Conservation (phyloP, 2,113 vertebrate genomes). For the Phyllostomus hastatus region DNA sequence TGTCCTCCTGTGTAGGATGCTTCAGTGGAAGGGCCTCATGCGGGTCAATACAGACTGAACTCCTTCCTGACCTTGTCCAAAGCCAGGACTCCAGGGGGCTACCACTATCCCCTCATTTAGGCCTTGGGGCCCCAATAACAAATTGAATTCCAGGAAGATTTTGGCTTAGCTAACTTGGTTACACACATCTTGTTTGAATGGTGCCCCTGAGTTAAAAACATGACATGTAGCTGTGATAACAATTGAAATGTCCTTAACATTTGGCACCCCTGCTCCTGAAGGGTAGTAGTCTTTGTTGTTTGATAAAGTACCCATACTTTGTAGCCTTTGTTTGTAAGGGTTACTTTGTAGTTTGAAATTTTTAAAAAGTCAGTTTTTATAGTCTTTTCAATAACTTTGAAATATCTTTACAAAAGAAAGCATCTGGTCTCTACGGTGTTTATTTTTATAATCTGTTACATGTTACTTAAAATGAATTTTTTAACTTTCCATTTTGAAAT, state of each 20-base stretch:
- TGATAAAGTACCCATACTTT: background rate
- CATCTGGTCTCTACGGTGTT: background rate
- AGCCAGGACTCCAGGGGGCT: background rate
- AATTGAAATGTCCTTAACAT: background rate
- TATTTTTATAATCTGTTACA: constrained; percentile 40
- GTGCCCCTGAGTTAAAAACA: background rate
- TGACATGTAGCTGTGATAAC: background rate
- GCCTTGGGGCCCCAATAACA: background rate
- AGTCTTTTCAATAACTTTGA: constrained; percentile 15
- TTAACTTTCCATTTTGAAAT: constrained; percentile 35
- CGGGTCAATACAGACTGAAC: background rate
- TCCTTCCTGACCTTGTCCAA: background rate
- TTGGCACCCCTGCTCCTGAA: background rate
- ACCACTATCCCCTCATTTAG: background rate
- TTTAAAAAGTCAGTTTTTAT: constrained; percentile 18
- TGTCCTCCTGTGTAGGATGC: background rate
- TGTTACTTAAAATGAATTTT: constrained; percentile 31
- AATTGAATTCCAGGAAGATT: background rate
- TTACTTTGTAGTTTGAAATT: background rate
- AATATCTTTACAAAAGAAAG: constrained; percentile 42
- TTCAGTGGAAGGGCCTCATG: background rate
- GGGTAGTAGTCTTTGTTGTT: background rate
- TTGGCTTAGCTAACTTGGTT: background rate
- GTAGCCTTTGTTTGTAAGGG: background rate
- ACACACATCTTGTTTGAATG: background rate